phyloP scores from a whole-genome alignment of 2,113 vertebrate species.

The Apistogramma diplotaenia region DNA sequence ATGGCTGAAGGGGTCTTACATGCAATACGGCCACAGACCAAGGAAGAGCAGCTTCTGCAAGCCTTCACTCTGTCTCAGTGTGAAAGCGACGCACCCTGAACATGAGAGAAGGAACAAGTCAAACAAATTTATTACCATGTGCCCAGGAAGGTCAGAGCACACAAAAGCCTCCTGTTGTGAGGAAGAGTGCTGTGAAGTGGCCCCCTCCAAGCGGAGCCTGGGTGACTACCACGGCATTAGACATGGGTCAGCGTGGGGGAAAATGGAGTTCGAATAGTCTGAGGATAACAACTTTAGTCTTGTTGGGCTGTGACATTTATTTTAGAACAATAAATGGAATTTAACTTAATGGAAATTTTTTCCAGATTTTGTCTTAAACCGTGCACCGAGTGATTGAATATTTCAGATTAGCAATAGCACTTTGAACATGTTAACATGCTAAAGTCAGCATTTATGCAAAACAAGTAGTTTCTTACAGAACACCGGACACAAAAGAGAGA shows the following conservation, averaged over 20 bases:
- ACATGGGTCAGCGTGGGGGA: conserved; percentile 63
- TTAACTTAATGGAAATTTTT: conserved; percentile 33
- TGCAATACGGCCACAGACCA: conserved; percentile 13
- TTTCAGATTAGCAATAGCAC: background rate
- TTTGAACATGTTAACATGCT: background rate
- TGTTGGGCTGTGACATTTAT: conserved; percentile 15
- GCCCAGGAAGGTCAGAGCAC: conserved; percentile 63
- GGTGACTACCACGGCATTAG: conserved; percentile 59
- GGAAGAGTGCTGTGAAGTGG: conserved; percentile 51
- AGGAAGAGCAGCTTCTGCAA: background rate
- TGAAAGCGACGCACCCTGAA: conserved; percentile 57
- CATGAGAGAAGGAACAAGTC: conserved; percentile 71
- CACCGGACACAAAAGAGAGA: background rate
- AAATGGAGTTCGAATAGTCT: conserved; percentile 9
- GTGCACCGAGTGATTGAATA: background rate
- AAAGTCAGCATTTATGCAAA: background rate
- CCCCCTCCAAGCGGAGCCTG: conserved; percentile 33
- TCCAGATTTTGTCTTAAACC: conserved; percentile 16
- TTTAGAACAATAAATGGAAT: background rate
- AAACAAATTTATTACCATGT: conserved; percentile 71
- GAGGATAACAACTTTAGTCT: conserved; percentile 41
- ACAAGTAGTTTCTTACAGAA: background rate
- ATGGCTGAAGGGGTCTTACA: conserved; percentile 39
- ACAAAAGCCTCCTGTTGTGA: conserved; percentile 72
- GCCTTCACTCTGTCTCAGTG: conserved; percentile 19